Evolutionary conservation across 2,888 invertebrate species (phyloP).

Genomic region (Drosophila antonietae): DNA sequence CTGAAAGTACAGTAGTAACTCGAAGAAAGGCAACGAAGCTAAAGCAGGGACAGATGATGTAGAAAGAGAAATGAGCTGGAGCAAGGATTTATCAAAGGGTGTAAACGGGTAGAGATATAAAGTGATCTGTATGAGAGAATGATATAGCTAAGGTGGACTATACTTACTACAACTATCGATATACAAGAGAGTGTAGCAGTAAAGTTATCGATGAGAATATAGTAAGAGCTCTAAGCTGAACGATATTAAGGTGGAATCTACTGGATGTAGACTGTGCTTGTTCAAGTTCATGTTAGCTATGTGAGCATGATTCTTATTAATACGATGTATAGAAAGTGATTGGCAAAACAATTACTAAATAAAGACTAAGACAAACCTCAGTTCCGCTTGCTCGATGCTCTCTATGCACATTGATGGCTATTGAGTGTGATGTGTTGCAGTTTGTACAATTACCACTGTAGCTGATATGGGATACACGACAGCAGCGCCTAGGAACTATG

Average conservation of each 20-base stretch:
- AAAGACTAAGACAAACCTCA: no score
- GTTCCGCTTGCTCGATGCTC: no score
- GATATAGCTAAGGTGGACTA: not conserved
- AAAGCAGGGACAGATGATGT: no score
- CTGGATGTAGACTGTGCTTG: not conserved
- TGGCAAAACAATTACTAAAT: no score
- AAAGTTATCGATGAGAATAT: not conserved
- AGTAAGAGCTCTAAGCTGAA: not conserved
- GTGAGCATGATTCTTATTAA: no score
- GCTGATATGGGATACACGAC: conserved; percentile 45
- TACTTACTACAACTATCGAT: not conserved
- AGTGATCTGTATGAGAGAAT: not conserved
- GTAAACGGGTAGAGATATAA: not conserved
- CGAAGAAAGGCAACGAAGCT: not conserved
- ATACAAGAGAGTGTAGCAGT: not conserved
- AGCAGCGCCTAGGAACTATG: conserved; percentile 65
- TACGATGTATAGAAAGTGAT: no score
- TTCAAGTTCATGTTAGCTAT: no score
- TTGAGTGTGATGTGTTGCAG: conserved; percentile 8
- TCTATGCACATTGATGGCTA: not conserved
- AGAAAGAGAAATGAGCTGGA: not conserved
- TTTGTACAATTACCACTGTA: conserved; percentile 51
- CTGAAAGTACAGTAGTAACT: conserved; percentile 59
- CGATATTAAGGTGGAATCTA: not conserved
- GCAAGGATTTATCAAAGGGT: not conserved